Percentiles rank a stretch among this genome's conserved stretches.
Evolutionary conservation across 2,113 vertebrate genomes (phyloP).

Genomic region (human): GRCh38 chr7:78384001-78384500

Average conservation of each 20-base stretch:
- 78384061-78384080: too few relatives aligned
- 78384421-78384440: not conserved
- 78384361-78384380: conserved; percentile 20
- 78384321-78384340: not conserved
- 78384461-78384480: conserved; percentile 30
- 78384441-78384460: not conserved
- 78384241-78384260: not conserved
- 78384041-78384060: too few relatives aligned
- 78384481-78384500: not conserved
- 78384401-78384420: not conserved
- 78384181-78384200: not conserved
- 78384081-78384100: too few relatives aligned
- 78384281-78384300: not conserved
- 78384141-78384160: not conserved
- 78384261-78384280: not conserved
- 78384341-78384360: not conserved
- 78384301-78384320: not conserved
- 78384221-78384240: not conserved
- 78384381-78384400: conserved; percentile 29
- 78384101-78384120: not conserved
- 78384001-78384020: not conserved
- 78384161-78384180: not conserved
- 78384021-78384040: not conserved
- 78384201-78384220: not conserved
- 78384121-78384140: not conserved